Conservation (phyloP, 2,113 vertebrate genomes). For the Megalops atlanticus region DNA sequence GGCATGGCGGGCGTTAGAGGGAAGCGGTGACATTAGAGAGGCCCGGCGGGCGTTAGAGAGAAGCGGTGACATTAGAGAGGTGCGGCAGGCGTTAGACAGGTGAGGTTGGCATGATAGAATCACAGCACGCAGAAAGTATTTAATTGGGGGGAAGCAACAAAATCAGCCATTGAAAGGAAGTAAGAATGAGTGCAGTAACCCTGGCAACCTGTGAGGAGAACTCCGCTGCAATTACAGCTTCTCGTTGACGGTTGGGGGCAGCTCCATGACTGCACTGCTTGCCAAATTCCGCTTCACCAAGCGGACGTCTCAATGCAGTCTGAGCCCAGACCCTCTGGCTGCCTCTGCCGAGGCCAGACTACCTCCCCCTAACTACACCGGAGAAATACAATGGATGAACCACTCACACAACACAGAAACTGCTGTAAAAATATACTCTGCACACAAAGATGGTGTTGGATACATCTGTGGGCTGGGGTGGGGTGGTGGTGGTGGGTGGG, state of each 20-base stretch:
- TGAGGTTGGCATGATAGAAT: background rate
- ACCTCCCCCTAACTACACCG: too few species aligned
- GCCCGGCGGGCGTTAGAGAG: slow-evolving; percentile 24
- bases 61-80: too few species aligned
- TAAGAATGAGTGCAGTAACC: background rate
- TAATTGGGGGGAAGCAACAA: too few species aligned
- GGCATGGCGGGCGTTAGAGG: slow-evolving; percentile 26
- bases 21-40: too few species aligned
- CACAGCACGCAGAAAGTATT: background rate
- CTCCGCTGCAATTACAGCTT: background rate
- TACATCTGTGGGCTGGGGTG: too few species aligned
- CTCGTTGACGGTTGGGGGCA: background rate
- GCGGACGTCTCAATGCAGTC: background rate
- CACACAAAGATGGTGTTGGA: too few species aligned
- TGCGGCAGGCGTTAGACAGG: background rate
- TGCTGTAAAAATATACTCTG: too few species aligned
- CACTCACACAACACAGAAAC: too few species aligned
- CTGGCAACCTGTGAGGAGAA: background rate
- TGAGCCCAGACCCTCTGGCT: background rate
- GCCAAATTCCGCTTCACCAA: background rate
- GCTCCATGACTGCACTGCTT: background rate
- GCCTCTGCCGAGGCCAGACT: too few species aligned
- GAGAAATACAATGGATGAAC: too few species aligned
- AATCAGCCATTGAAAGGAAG: background rate
- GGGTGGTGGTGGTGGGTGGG: too few species aligned